These are phyloP conservation scores for Phortica variegata DNA, from an alignment of 1,140 invertebrate species.

Conservation along the genomic window DNA sequence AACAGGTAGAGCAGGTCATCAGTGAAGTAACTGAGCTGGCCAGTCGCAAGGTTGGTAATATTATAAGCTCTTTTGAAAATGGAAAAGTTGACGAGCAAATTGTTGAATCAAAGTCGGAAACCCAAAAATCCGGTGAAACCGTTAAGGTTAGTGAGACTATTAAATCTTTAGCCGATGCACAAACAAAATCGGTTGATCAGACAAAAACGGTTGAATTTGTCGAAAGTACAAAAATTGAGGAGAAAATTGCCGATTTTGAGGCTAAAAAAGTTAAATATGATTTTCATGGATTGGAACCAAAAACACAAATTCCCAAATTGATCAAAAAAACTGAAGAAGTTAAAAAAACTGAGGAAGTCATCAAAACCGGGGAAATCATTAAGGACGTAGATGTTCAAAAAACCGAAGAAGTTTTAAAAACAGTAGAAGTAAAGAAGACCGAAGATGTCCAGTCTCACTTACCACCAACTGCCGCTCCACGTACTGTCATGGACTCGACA, in stretches of 20 bases:
- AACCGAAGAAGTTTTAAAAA: no score
- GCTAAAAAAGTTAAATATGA: conserved; percentile 49
- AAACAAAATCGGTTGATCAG: conserved; percentile 25
- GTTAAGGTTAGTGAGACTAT: conserved; percentile 43
- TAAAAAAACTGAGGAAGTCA: background rate
- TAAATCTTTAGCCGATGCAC: conserved; percentile 35
- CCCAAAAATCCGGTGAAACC: conserved; percentile 25
- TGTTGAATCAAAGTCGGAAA: background rate
- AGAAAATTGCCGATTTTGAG: conserved; percentile 51
- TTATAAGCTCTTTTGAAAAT: conserved; percentile 38
- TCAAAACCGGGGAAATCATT: background rate
- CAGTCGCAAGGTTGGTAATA: conserved; percentile 41
- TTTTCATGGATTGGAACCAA: conserved; percentile 45
- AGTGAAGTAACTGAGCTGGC: conserved; percentile 39
- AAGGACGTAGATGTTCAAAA: no score
- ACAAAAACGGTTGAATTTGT: conserved; percentile 23
- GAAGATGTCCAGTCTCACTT: no score
- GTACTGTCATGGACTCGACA: conserved; percentile 20
- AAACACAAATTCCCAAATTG: conserved; percentile 43
- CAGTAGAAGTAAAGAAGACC: no score
- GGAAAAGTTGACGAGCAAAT: conserved; percentile 19
- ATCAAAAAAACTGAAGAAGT: conserved; percentile 32
- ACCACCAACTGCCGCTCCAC: conserved; percentile 41
- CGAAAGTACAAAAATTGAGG: conserved; percentile 42
- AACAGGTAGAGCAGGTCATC: conserved; percentile 35